Evolutionary conservation across 2,888 invertebrate species (phyloP).

Genomic region (Pyrgus malvae): DNA sequence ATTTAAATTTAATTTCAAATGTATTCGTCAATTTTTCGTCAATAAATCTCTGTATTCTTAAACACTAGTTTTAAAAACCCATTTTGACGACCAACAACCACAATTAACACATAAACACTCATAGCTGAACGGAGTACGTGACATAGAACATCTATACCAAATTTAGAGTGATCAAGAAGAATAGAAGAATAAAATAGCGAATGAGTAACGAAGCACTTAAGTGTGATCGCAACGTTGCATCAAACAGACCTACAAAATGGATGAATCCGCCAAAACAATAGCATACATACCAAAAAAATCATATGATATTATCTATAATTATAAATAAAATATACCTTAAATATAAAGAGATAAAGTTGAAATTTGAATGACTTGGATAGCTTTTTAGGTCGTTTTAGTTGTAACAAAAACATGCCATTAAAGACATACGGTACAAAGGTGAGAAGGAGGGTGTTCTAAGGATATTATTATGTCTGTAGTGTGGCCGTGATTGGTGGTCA

Average conservation of each 20-base stretch:
- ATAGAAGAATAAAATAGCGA: no score
- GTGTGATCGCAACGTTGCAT: not conserved
- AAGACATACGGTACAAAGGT: constrained; percentile 26
- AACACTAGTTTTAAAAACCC: no score
- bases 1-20: no score
- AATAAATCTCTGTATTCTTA: no score
- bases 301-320: no score
- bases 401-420: constrained; percentile 14
- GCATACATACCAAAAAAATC: not conserved
- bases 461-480: constrained; percentile 25
- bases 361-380: not conserved
- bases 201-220: not conserved
- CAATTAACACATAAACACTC: no score
- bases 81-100: no score
- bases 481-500: constrained; percentile 41
- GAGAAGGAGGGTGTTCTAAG: constrained; percentile 20
- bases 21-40: no score
- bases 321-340: no score
- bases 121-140: no score
- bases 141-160: no score
- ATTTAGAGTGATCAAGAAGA: no score
- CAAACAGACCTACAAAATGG: constrained; percentile 29
- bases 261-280: constrained; percentile 30
- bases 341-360: not conserved
- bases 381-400: not conserved